These are phyloP conservation scores for Colossoma macropomum DNA, from an alignment of 2,113 vertebrate genomes.

Conservation along the genomic window DNA sequence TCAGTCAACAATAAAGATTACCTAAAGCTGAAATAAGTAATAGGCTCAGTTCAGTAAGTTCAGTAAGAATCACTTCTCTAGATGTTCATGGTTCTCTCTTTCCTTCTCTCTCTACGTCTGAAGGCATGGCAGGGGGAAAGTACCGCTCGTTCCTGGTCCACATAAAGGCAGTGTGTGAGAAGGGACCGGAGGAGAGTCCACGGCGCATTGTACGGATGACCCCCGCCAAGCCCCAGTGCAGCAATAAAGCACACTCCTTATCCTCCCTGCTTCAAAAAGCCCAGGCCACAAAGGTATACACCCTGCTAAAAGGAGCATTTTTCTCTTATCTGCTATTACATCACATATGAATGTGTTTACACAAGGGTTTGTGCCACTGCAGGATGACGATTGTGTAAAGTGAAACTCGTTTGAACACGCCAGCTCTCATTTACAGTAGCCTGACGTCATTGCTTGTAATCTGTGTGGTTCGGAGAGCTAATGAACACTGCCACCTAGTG, in stretches of 20 bases:
- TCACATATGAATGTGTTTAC: not conserved
- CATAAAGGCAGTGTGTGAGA: slow-evolving; percentile 93
- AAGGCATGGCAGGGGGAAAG: slow-evolving; percentile 98
- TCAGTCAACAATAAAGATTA: no score
- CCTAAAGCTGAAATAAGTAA: no score
- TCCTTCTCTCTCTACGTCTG: not conserved
- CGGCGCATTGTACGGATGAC: slow-evolving; percentile 93
- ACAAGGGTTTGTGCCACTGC: not conserved
- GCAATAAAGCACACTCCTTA: slow-evolving; percentile 90
- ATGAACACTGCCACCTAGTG: slow-evolving; percentile 37
- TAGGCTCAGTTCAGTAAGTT: no score
- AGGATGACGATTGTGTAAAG: not conserved
- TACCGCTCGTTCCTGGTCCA: slow-evolving; percentile 99
- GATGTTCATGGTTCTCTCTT: no score
- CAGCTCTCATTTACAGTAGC: not conserved
- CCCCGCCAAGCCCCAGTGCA: slow-evolving; percentile 85
- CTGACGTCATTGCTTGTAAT: not conserved
- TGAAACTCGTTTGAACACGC: not conserved
- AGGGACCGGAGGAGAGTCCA: slow-evolving; percentile 86
- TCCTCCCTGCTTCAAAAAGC: slow-evolving; percentile 94
- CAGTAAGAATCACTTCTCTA: no score
- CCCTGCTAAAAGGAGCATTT: no score
- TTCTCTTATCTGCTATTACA: not conserved
- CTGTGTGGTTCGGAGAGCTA: not conserved
- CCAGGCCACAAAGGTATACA: slow-evolving; percentile 92